Evolutionary conservation across 2,113 vertebrate species (phyloP).

Genomic region (Forbesichthys agassizii): DNA sequence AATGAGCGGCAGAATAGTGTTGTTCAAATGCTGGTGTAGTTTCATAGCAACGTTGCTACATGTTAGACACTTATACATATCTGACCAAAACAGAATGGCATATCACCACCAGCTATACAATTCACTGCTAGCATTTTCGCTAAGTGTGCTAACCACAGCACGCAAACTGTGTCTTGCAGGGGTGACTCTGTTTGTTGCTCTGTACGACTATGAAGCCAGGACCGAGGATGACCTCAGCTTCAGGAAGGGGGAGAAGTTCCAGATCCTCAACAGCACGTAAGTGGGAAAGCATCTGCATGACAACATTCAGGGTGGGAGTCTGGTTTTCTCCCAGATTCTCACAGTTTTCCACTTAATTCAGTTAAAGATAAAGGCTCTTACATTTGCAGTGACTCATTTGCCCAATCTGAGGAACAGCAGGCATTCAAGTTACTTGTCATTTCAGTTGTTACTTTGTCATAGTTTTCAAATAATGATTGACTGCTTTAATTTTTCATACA

Average conservation of each 20-base stretch:
- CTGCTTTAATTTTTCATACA: no score
- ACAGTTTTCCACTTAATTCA: no score
- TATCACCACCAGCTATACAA: not conserved
- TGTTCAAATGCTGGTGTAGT: not conserved
- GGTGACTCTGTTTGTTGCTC: conserved; percentile 98
- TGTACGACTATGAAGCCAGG: conserved; percentile 97
- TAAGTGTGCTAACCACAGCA: not conserved
- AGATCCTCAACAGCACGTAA: conserved; percentile 99
- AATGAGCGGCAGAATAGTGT: conserved; percentile 1
- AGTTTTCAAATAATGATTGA: no score
- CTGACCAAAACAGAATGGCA: not conserved
- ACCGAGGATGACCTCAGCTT: conserved; percentile 99
- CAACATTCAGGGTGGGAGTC: conserved; percentile 51
- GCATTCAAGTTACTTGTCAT: no score
- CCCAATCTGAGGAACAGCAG: no score
- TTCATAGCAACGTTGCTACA: not conserved
- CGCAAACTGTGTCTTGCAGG: conserved; percentile 73
- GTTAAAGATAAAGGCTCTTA: no score
- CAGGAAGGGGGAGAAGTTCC: conserved; percentile 98
- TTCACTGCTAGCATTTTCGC: not conserved
- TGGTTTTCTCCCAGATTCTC: not conserved
- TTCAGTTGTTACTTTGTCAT: no score
- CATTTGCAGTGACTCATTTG: no score
- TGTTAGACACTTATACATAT: conserved; percentile 16
- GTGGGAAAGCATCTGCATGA: conserved; percentile 70